Base-by-base conservation (phyloP, 2,888 invertebrate genomes). In the Dasysyrphus tricinctus region DNA sequence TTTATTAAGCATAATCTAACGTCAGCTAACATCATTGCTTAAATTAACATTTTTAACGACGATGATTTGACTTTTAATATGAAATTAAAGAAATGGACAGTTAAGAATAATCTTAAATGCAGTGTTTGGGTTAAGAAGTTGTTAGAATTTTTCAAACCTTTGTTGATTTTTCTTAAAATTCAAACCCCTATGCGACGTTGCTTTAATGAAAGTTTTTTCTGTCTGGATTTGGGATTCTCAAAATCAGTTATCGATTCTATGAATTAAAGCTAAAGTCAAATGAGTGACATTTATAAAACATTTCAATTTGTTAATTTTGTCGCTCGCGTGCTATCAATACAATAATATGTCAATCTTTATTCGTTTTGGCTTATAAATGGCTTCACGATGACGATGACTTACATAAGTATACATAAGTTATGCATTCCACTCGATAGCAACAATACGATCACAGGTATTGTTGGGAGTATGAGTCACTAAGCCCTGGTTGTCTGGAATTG, bases 1-100 rank as follows among this genome's bases (percentile, higher is more conserved):
- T 63, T 63, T 75, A 49, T 63, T 76, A 47, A 76, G 19, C 63
- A 70, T 63, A 56, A 49, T 49, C 42, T 61, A 61, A 75, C 19
- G 34, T 61, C 44, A 74, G 39, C 14, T 29, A 16, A 42, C 29
- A 37, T 63, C 54, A 63, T n/a, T 63, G n/a, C 49, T 59, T 34
- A 7, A 42, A 37, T 65, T 49, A 32, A 49, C 49, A 67, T 67
- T 65, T 34, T 7, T 34, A 47, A 34, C 56, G 34, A 57, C 37
- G 57, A 57, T 16, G 6, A 29, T 44, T 44, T 44, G 44, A 63
- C 32, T 12, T 16, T 63, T n/a, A 44, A 29, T 24, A n/a, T n/a
- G 11, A 29, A 44, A 44, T 9, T 11, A 5, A 42, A 5, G 8
- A 16, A 59, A 37, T 14, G 29, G 8, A 5, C 24, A 24, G 5